Conservation (phyloP, 2,113 vertebrate species). For the Tinamus guttatus region DNA sequence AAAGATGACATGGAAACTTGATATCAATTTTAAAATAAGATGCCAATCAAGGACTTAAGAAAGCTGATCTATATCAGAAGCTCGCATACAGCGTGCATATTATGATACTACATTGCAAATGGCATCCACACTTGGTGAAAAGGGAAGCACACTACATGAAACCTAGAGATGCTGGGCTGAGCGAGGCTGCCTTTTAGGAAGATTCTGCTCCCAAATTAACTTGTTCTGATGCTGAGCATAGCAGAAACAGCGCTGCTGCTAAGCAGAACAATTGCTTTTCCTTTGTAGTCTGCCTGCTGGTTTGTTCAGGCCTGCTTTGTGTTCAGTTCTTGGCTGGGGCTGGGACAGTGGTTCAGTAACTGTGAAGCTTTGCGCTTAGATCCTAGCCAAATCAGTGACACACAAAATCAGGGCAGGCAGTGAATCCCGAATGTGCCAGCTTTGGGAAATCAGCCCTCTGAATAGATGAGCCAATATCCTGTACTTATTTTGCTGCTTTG, state of each 20-base stretch:
- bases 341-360: slow-evolving; percentile 54
- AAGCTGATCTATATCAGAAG: slow-evolving; percentile 20
- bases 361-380: slow-evolving; percentile 59
- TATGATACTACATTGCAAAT: slow-evolving; percentile 46
- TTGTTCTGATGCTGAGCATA: slow-evolving; percentile 77
- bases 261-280: slow-evolving; percentile 75
- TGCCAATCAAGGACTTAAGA: slow-evolving; percentile 16
- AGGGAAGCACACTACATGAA: slow-evolving; percentile 65
- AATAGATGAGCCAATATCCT: slow-evolving; percentile 39
- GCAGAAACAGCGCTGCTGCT: slow-evolving; percentile 57
- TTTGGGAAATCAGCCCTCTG: slow-evolving; percentile 57
- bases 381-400: slow-evolving; percentile 71
- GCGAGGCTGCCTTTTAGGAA: slow-evolving; percentile 62
- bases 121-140: slow-evolving; percentile 49
- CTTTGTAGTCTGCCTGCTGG: slow-evolving; percentile 63
- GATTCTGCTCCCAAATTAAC: slow-evolving; percentile 78
- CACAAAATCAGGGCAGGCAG: slow-evolving; percentile 63
- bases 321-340: slow-evolving; percentile 69
- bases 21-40: slow-evolving; percentile 16
- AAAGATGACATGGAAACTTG: neutral
- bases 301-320: slow-evolving; percentile 69
- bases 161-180: slow-evolving; percentile 54
- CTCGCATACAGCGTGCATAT: neutral
- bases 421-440: slow-evolving; percentile 51
- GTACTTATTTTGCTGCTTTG: slow-evolving; percentile 59